phyloP scores from a whole-genome alignment of 2,113 vertebrate genomes.

The Mugil cephalus region DNA sequence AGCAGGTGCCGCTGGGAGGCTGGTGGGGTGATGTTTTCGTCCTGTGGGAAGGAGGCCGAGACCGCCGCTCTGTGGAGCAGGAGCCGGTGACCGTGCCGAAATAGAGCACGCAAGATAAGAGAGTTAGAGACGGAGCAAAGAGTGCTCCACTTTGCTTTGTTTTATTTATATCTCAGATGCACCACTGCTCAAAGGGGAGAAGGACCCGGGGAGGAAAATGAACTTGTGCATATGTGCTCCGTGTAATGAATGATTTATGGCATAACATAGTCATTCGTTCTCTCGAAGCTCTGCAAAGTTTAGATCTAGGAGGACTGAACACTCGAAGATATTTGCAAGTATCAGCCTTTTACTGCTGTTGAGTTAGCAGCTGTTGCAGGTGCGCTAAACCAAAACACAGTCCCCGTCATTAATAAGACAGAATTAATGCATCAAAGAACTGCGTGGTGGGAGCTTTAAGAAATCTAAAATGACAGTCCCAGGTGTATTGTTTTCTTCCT shows the following conservation, averaged over 20 bases:
- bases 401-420: too few species aligned
- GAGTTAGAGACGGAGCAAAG: constrained; percentile 45
- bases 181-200: constrained; percentile 23
- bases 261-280: constrained; percentile 11
- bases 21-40: constrained; percentile 76
- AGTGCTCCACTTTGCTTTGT: constrained; percentile 68
- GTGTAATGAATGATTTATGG: constrained; percentile 51
- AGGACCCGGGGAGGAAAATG: constrained; percentile 19
- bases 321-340: not conserved
- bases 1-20: constrained; percentile 40
- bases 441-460: not conserved
- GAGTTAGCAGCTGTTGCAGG: constrained; percentile 1
- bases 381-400: too few species aligned
- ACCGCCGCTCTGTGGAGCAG: constrained; percentile 51
- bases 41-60: constrained; percentile 61
- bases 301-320: constrained; percentile 12
- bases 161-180: constrained; percentile 77
- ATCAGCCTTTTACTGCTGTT: not conserved
- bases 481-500: constrained; percentile 5
- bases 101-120: constrained; percentile 65
- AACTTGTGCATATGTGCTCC: constrained; percentile 15
- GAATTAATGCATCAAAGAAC: constrained; percentile 22
- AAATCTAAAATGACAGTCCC: not conserved
- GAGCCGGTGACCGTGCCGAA: constrained; percentile 68
- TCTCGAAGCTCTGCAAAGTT: constrained; percentile 13